Evolutionary conservation across 1,140 invertebrate species (phyloP).

Genomic region (Sitodiplosis mosellana): DNA sequence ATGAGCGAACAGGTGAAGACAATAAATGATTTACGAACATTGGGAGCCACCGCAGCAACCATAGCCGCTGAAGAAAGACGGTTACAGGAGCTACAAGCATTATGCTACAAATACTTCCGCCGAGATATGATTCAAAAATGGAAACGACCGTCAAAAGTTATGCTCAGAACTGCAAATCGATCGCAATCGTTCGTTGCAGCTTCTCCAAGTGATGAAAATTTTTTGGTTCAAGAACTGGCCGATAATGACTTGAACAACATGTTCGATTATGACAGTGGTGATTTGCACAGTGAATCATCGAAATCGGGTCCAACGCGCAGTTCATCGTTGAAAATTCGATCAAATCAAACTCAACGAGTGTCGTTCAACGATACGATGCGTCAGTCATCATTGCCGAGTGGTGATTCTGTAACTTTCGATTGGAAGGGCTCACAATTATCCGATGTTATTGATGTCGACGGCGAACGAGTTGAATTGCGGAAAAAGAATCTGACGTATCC

Average conservation of each 20-base stretch:
- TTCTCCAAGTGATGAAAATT: conserved; percentile 8
- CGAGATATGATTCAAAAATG: conserved; percentile 30
- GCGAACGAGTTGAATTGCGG: conserved; percentile 40
- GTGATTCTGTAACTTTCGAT: conserved; percentile 33
- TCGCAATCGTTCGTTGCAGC: conserved; percentile 18
- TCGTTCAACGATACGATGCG: conserved; percentile 25
- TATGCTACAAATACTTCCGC: conserved; percentile 76
- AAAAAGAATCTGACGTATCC: conserved; percentile 28
- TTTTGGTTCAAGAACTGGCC: conserved; percentile 12
- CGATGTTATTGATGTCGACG: conserved; percentile 36
- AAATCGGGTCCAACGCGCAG: conserved; percentile 50
- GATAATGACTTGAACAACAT: conserved; percentile 15
- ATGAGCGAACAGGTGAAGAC: conserved; percentile 93
- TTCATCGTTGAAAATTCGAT: conserved; percentile 42
- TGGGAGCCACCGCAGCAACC: conserved; percentile 78
- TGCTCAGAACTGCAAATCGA: conserved; percentile 17
- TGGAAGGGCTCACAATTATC: not conserved
- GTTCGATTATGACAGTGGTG: conserved; percentile 24
- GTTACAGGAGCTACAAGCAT: conserved; percentile 75
- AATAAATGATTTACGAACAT: conserved; percentile 73
- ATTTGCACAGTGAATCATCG: conserved; percentile 43
- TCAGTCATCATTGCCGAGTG: conserved; percentile 50
- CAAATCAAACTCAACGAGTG: conserved; percentile 9
- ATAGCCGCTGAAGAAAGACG: conserved; percentile 81
- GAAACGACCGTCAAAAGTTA: conserved; percentile 18